These are phyloP conservation scores for Cyanoderma ruficeps DNA, from an alignment of 2,113 vertebrate species.

Conservation along the genomic window DNA sequence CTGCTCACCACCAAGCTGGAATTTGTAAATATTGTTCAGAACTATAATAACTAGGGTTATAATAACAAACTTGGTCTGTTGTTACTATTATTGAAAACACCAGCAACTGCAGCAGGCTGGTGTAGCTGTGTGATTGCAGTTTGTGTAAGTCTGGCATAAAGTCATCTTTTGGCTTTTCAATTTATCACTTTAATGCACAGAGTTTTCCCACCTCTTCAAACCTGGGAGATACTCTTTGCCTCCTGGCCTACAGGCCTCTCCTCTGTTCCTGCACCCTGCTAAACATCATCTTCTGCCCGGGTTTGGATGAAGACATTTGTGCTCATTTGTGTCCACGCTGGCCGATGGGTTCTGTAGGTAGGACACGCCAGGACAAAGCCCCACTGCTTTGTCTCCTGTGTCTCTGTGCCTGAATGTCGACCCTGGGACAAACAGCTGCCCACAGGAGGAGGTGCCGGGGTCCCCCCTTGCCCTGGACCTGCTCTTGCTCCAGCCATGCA, in stretches of 20 bases:
- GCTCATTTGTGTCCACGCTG: rapidly evolving
- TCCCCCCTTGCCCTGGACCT: rapidly evolving
- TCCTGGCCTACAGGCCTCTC: background rate
- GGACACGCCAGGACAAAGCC: background rate
- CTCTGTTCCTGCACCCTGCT: background rate
- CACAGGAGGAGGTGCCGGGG: background rate
- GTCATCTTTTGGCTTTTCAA: background rate
- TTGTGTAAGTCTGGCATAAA: background rate
- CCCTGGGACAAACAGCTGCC: rapidly evolving
- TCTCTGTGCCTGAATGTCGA: background rate
- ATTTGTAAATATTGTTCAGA: background rate
- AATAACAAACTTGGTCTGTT: background rate
- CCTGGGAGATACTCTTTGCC: background rate
- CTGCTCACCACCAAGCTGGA: background rate
- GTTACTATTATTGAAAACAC: background rate
- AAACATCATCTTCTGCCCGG: too few species aligned
- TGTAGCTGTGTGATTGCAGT: too few species aligned
- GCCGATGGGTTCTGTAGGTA: background rate
- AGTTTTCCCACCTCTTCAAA: background rate
- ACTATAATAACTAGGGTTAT: background rate
- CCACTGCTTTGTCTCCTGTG: rapidly evolving
- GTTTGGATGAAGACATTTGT: background rate
- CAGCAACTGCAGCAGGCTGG: background rate
- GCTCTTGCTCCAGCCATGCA: rapidly evolving
- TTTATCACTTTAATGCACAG: background rate